Evolutionary conservation across 2,797 vertebrate species (phyloP), one percentile per base, ranked within the genome.

Genomic region (Oreochromis mossambicus): DNA sequence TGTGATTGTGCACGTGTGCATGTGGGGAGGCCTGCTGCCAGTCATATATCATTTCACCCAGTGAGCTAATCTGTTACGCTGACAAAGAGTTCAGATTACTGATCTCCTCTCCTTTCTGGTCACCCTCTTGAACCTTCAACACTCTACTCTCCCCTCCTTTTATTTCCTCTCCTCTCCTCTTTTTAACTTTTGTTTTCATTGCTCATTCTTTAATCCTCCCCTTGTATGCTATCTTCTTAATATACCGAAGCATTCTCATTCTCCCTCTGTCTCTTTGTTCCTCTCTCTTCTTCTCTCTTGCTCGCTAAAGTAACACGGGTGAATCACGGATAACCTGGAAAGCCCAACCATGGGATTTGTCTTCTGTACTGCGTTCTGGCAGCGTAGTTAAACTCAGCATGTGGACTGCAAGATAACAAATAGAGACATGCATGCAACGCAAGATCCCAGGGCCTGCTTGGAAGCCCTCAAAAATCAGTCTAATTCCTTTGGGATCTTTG

Each of bases 41-140:
- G 83, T 95, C 93, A 91, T 94, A 88, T 89, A 93, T 95, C 90
- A 92, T 92, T 90, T 92, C 90, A 95, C 79, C 89, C 86, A 82
- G 87, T 86, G 92, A 95, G 92, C 91, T 93, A 93, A 94, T 94
- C 90, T 91, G 87, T 94, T 92, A 92, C 87, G 87, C 87, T 94
- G 93, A 92, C 92, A 92, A 92, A 91, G 85, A 93, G 89, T 92
- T 92, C 91, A 88, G 84, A 93, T 94, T 89, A 91, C 92, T 48
- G 87, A 91, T 86, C 87, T 86, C 79, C 73, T 78, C 80, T 83
- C 17, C 61, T 51, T 63, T 84, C 83, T 6, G 32, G 56, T 82
- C 75, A 78, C 56, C 70, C 77, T 68, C 80, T 82, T 34, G 32
- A 81, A 51, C 83, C 77, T 81, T 83, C 81, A 80, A 43, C 84